These are phyloP conservation scores for Apodemia mormo DNA, from an alignment of 2,888 invertebrate species.

Conservation along the genomic window DNA sequence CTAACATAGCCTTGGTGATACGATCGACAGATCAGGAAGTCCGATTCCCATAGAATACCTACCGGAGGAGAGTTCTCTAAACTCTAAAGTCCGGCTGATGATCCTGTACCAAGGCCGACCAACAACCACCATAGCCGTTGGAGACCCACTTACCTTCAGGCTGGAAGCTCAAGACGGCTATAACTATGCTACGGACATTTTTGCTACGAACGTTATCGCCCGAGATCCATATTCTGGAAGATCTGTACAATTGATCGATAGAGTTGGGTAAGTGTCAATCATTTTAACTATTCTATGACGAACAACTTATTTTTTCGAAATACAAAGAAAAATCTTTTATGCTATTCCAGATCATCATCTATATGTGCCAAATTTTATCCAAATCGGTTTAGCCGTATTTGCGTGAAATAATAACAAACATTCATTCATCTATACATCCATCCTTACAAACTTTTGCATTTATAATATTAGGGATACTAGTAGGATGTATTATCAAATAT, in stretches of 20 bases:
- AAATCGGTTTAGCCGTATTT: too few relatives aligned
- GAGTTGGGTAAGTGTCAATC: constrained; percentile 86
- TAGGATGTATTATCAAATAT: too few relatives aligned
- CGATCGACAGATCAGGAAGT: constrained; percentile 89
- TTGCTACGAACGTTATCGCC: constrained; percentile 95
- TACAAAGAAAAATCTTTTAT: too few relatives aligned
- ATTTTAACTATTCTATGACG: neutral
- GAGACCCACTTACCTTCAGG: constrained; percentile 94
- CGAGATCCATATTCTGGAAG: constrained; percentile 95
- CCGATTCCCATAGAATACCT: constrained; percentile 96
- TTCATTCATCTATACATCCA: too few relatives aligned
- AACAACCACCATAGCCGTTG: constrained; percentile 96
- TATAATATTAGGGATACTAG: too few relatives aligned
- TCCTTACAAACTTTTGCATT: too few relatives aligned
- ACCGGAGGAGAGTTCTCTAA: constrained; percentile 94
- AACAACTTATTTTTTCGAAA: too few relatives aligned
- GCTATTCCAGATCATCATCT: too few relatives aligned
- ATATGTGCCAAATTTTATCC: too few relatives aligned
- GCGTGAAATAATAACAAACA: too few relatives aligned
- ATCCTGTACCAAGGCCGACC: constrained; percentile 95
- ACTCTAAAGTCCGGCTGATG: constrained; percentile 91
- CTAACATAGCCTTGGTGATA: constrained; percentile 76
- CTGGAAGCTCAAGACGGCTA: constrained; percentile 94
- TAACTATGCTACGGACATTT: constrained; percentile 93
- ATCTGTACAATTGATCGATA: constrained; percentile 93